Evolutionary conservation across 2,113 vertebrate genomes (phyloP), one percentile per base, ranked within the genome.

Genomic region (Pogonocichla stellata): DNA sequence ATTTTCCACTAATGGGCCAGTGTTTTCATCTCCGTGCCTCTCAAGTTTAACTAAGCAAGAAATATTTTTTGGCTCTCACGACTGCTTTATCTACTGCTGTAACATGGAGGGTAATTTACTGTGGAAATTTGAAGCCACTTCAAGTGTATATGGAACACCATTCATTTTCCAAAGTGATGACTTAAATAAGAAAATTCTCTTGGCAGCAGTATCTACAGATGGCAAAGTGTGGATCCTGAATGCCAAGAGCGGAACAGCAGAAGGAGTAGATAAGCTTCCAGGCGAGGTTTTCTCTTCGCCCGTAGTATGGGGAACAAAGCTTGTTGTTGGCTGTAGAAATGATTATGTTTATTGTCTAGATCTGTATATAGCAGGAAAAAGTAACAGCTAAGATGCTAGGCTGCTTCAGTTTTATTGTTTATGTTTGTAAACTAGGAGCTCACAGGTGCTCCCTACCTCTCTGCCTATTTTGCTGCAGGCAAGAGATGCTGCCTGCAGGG

Each of bases 281-380:
- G 99, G 99, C 51, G 98, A 99, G 88, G 97, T 99, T 47, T 99
- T 99, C 86, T 99, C 99, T 54, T 99, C 99, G 22, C 99, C 99
- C 0, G 96, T 99, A 34, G 96, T 99, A 62, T 99, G 98, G 97
- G 97, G 95, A 77, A 97, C 95, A 34, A 97, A 93, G 36, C 96
- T 99, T 2, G 75, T 99, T 47, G 97, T 99, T 58, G 99, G 99
- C 40, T 99, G 99, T 96, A 99, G 99, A 92, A 98, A 99, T 94
- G 98, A 99, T 97, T 98, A 97, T 69, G 97, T 99, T 89, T 99
- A 99, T 92, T 99, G 99, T 97, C 95, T 99, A 54, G 98, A 99
- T 96, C 92, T 98, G 70, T 65, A 42, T 57, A 3, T 42, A 70
- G 40, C 47, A 54, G 60, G 67, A 26, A 64, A 75, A 66, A 88